phyloP scores from a whole-genome alignment of 2,113 vertebrate species.

The Cynopterus brachyotis region DNA sequence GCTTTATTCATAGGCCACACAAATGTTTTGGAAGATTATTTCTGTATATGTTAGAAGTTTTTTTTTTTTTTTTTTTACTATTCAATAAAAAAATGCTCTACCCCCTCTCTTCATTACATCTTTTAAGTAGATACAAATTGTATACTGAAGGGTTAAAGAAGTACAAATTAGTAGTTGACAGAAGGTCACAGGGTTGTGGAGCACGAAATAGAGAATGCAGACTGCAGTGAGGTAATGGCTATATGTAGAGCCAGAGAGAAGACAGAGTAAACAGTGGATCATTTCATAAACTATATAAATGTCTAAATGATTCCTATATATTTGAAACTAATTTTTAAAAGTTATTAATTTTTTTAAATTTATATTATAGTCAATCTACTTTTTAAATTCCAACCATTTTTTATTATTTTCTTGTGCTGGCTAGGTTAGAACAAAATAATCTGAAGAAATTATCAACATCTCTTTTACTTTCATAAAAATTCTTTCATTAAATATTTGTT shows the following conservation, averaged over 20 bases:
- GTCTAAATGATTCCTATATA: too few species aligned
- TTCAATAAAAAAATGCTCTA: neutral
- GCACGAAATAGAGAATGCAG: too few species aligned
- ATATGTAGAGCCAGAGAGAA: too few species aligned
- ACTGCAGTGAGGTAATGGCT: too few species aligned
- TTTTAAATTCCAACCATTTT: neutral
- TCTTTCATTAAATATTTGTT: neutral
- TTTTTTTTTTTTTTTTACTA: neutral
- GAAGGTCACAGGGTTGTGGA: too few species aligned
- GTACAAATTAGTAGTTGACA: too few species aligned
- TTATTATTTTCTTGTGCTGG: neutral
- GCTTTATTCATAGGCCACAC: neutral
- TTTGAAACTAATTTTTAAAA: neutral
- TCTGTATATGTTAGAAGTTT: neutral
- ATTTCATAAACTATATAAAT: too few species aligned
- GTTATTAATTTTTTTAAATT: neutral
- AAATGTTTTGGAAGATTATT: conserved; percentile 1
- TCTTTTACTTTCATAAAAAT: neutral
- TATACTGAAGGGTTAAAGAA: neutral
- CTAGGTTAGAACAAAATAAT: neutral
- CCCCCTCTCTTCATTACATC: neutral
- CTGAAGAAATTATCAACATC: neutral
- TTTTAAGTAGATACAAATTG: conserved; percentile 8
- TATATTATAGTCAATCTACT: neutral
- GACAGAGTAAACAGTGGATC: too few species aligned